These are phyloP conservation scores for Eristalinus aeneus DNA, from an alignment of 2,888 invertebrate genomes.

Conservation along the genomic window DNA sequence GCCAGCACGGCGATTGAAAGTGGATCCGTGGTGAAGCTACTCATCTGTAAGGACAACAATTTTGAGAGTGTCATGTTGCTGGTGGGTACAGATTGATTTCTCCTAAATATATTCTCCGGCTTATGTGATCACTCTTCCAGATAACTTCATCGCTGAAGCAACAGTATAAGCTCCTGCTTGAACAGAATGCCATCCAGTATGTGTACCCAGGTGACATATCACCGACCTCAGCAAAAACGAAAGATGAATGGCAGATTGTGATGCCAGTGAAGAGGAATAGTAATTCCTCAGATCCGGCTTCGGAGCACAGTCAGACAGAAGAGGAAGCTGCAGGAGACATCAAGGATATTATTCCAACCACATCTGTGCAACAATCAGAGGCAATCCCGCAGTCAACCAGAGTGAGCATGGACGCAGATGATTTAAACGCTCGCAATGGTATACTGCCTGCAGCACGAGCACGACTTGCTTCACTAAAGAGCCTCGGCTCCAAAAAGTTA, in stretches of 20 bases:
- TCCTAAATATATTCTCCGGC: not conserved
- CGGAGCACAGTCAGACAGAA: slow-evolving; percentile 77
- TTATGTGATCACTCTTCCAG: slow-evolving; percentile 79
- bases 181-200: slow-evolving; percentile 88
- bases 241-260: slow-evolving; percentile 80
- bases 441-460: slow-evolving; percentile 81
- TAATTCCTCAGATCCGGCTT: slow-evolving; percentile 78
- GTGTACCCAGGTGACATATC: slow-evolving; percentile 84
- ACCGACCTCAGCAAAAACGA: slow-evolving; percentile 74
- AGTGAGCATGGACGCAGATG: slow-evolving; percentile 71
- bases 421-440: slow-evolving; percentile 72
- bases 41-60: slow-evolving; percentile 85
- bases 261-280: slow-evolving; percentile 77
- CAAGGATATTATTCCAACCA: slow-evolving; percentile 72
- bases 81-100: slow-evolving; percentile 77
- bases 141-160: slow-evolving; percentile 87
- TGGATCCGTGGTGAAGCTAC: slow-evolving; percentile 79
- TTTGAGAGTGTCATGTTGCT: slow-evolving; percentile 83
- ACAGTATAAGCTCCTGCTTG: slow-evolving; percentile 91
- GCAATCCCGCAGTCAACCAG: not conserved
- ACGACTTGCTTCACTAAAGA: slow-evolving; percentile 84
- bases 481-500: slow-evolving; percentile 86
- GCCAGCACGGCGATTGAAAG: slow-evolving; percentile 80
- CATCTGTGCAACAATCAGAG: slow-evolving; percentile 20
- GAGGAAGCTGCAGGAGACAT: slow-evolving; percentile 76